phyloP scores from a whole-genome alignment of 2,888 invertebrate genomes.

The Scelioninae gen. 2 region DNA sequence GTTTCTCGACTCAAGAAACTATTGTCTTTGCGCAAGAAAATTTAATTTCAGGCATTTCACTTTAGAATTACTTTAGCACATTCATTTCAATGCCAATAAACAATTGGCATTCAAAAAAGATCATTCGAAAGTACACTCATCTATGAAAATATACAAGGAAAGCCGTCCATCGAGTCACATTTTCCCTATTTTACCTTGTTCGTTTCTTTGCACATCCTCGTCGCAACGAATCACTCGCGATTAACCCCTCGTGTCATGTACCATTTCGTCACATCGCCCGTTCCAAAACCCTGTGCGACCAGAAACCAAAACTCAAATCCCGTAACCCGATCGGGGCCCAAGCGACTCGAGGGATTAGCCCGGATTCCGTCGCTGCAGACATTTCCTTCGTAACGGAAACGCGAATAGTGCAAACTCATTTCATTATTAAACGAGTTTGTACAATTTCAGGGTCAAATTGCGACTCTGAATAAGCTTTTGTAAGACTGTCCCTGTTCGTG shows the following conservation, averaged over 20 bases:
- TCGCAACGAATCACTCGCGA: not conserved
- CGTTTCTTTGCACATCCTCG: conserved; percentile 41
- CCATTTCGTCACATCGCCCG: too few relatives aligned
- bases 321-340: not conserved
- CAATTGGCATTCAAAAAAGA: too few relatives aligned
- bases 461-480: not conserved
- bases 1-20: too few relatives aligned
- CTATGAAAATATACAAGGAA: too few relatives aligned
- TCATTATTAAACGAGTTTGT: conserved; percentile 39
- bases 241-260: conserved; percentile 18
- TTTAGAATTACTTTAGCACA: too few relatives aligned
- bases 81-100: too few relatives aligned
- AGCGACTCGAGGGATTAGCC: conserved; percentile 6
- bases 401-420: conserved; percentile 9
- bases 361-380: too few relatives aligned
- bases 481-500: not conserved
- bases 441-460: conserved; percentile 30
- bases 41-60: too few relatives aligned
- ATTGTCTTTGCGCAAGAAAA: too few relatives aligned
- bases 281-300: too few relatives aligned
- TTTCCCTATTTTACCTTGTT: conserved; percentile 25
- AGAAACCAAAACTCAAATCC: too few relatives aligned
- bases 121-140: too few relatives aligned
- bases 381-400: conserved; percentile 16
- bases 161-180: conserved; percentile 3